Evolutionary conservation across 1,140 invertebrate species (phyloP).

Genomic region (Thalassaphorura encarpata): DNA sequence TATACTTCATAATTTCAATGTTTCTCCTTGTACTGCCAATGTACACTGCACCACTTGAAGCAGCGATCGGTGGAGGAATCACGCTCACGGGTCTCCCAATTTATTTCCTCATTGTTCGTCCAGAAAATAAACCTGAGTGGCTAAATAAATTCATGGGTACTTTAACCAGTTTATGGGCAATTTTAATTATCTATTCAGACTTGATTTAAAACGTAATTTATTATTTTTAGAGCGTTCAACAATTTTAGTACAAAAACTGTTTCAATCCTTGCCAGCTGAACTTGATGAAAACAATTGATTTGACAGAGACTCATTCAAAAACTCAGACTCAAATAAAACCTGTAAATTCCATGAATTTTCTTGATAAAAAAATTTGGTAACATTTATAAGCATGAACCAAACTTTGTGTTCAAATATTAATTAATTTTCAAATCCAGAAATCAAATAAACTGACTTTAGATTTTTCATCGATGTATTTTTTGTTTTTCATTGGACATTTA

Average conservation of each 20-base stretch:
- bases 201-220: no score
- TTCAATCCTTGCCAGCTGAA: background rate
- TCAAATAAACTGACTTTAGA: background rate
- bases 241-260: background rate
- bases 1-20: background rate
- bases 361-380: no score
- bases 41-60: constrained; percentile 6
- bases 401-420: background rate
- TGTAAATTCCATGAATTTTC: no score
- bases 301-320: background rate
- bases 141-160: background rate
- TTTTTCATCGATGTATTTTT: background rate
- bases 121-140: background rate
- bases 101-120: background rate
- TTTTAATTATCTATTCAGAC: no score
- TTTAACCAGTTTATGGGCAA: no score
- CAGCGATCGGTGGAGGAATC: constrained; percentile 4
- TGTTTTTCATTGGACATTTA: background rate
- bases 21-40: constrained; percentile 6
- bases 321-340: no score
- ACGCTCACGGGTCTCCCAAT: constrained; percentile 4
- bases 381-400: no score
- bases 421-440: background rate
- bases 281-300: background rate
- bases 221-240: background rate